These are phyloP conservation scores for Platygyra sinensis DNA, from an alignment of 64 coral and sea anemone genomes.

Conservation along the genomic window DNA sequence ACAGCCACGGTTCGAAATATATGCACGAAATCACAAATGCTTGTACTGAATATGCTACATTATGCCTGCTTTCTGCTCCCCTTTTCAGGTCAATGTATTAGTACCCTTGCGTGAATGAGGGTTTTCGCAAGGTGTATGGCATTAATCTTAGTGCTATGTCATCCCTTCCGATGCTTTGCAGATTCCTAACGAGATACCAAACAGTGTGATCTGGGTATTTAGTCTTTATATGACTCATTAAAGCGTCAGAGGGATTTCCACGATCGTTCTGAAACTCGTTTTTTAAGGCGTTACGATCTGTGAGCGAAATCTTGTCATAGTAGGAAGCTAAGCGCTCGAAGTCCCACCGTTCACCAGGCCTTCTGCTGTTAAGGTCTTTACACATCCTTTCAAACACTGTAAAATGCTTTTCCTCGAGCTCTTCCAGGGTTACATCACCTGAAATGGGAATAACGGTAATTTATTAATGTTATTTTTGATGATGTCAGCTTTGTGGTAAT, in stretches of 20 bases:
- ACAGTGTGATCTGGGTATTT: neutral
- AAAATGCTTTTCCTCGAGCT: neutral
- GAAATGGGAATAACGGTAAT: neutral
- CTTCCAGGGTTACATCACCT: neutral
- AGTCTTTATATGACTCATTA: neutral
- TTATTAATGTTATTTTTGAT: neutral
- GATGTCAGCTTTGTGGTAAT: too few species aligned
- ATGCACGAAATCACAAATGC: too few species aligned
- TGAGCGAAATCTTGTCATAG: neutral
- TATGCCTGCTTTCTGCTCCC: too few species aligned
- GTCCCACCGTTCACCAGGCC: neutral
- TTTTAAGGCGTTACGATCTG: neutral
- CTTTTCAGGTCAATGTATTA: too few species aligned
- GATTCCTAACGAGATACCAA: neutral
- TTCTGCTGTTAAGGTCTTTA: neutral
- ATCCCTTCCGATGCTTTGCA: neutral
- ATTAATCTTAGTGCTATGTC: neutral
- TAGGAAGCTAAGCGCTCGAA: constrained; percentile 1
- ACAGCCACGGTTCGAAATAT: too few species aligned
- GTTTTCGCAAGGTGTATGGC: neutral
- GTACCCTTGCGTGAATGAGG: too few species aligned
- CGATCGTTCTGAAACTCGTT: neutral
- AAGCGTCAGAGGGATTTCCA: neutral
- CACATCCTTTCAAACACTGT: neutral
- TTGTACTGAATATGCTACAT: too few species aligned